Evolutionary conservation across 1,140 invertebrate species (phyloP), one percentile per base, ranked within the genome.

Genomic region (Melanaphis sacchari): DNA sequence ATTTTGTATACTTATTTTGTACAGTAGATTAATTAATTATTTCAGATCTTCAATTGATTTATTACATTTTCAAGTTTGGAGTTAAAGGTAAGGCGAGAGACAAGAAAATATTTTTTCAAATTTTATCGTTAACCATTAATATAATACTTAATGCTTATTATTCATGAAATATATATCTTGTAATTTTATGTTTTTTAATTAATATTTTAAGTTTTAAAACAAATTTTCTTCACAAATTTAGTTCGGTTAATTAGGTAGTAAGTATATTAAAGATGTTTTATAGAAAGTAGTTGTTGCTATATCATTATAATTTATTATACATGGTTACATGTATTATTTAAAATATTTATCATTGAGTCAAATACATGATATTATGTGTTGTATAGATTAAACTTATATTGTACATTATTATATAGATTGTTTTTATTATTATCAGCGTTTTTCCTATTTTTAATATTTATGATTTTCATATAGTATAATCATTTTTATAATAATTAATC

Each of bases 31-130:
- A 24, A 41, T 41, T 24, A 9, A 40, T 85, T 49, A 88, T 88
- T 88, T 88, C 31, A 88, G 85, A 36, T 88, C 31, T 87, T 88
- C 43, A 36, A 22, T 46, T 49, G 2, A 18, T 49, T 22, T 49
- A 1, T 36, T 0, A 24, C 6, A 54, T 89, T 31, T 66, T 40
- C 89, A 90, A 21, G 38, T 41, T 90, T 59, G 21, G 31, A 90
- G 9, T 36, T 49, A 46, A 81, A 91, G 90, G 90, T 91, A 91
- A 91, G 90, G 21, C 18, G 90, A 91, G 90, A 91, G 66, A 91
- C 41, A 82, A 82, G 90, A 15, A 91, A 46, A 91, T 91, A 82
- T n/a, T 81, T 49, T 59, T 31, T 41, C 2, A 36, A n/a, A 40
- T 84, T 22, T 38, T 81, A 22, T 38, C 21, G 0, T 81, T 38